A percentile compares a stretch with the other conserved stretches of the same genome.
Evolutionary conservation across 2,888 invertebrate species (phyloP).

Genomic region (Machimus rusticus): DNA sequence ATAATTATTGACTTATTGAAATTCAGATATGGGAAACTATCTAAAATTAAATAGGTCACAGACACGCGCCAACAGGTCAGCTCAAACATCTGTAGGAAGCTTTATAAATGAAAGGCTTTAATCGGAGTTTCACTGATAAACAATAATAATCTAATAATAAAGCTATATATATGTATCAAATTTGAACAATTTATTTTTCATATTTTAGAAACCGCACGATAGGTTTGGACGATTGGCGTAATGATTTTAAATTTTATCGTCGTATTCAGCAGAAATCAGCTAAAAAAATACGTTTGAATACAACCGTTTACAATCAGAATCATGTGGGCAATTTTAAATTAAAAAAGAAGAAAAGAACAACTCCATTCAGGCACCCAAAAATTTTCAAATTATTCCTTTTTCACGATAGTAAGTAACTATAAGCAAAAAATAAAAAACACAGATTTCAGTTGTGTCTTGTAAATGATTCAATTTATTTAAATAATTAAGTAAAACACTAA

Average conservation of each 20-base stretch:
- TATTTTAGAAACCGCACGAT: too few relatives aligned
- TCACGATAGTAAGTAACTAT: not conserved
- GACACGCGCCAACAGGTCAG: not conserved
- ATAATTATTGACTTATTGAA: not conserved
- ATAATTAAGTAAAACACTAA: conserved; percentile 3
- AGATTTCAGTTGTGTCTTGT: not conserved
- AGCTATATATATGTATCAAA: too few relatives aligned
- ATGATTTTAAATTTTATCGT: too few relatives aligned
- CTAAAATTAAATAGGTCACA: not conserved
- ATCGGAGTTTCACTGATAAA: too few relatives aligned
- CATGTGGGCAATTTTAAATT: not conserved
- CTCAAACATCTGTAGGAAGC: not conserved
- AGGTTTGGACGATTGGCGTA: too few relatives aligned
- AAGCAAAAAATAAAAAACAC: not conserved
- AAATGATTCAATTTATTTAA: conserved; percentile 31
- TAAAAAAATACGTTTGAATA: not conserved
- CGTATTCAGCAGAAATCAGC: not conserved
- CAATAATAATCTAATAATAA: too few relatives aligned
- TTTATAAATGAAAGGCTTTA: not conserved
- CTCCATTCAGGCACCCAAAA: conserved; percentile 31
- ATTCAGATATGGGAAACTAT: not conserved
- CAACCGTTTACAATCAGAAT: not conserved
- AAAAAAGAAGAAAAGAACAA: not conserved
- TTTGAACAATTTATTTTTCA: too few relatives aligned
- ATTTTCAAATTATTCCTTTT: not conserved